These are phyloP conservation scores for Horisme vitalbata DNA, from an alignment of 2,888 invertebrate genomes.

Conservation along the genomic window DNA sequence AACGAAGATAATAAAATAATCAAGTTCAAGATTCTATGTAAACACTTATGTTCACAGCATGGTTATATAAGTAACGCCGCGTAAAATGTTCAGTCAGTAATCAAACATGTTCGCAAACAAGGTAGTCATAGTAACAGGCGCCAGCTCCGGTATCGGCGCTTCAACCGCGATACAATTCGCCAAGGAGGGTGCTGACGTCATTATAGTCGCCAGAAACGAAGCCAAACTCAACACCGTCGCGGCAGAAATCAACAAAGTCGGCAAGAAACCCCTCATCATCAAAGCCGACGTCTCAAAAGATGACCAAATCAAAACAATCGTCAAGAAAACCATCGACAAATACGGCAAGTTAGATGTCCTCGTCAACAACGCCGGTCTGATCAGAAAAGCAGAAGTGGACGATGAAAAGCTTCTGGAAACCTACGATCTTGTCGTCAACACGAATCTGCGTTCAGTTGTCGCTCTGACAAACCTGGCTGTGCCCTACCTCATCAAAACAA, in stretches of 20 bases:
- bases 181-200: conserved; percentile 18
- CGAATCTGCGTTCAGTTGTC: conserved; percentile 45
- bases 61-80: too few relatives aligned
- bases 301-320: conserved; percentile 37
- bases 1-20: too few relatives aligned
- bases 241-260: not conserved
- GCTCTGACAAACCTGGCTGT: conserved; percentile 42
- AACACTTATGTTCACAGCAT: too few relatives aligned
- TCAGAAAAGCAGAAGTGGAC: conserved; percentile 21
- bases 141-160: conserved; percentile 3
- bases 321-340: conserved; percentile 41
- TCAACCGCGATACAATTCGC: not conserved
- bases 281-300: conserved; percentile 38
- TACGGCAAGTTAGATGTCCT: conserved; percentile 48
- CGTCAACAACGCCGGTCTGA: conserved; percentile 50
- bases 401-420: conserved; percentile 31
- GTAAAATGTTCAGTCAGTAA: not conserved
- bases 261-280: conserved; percentile 5
- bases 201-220: conserved; percentile 2
- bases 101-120: conserved; percentile 25
- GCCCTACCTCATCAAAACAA: conserved; percentile 42
- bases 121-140: conserved; percentile 4
- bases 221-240: not conserved
- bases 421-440: conserved; percentile 46
- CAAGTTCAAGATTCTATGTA: too few relatives aligned